These are phyloP conservation scores for Phataginus tricuspis DNA, from an alignment of 2,797 vertebrate species.

Conservation along the genomic window DNA sequence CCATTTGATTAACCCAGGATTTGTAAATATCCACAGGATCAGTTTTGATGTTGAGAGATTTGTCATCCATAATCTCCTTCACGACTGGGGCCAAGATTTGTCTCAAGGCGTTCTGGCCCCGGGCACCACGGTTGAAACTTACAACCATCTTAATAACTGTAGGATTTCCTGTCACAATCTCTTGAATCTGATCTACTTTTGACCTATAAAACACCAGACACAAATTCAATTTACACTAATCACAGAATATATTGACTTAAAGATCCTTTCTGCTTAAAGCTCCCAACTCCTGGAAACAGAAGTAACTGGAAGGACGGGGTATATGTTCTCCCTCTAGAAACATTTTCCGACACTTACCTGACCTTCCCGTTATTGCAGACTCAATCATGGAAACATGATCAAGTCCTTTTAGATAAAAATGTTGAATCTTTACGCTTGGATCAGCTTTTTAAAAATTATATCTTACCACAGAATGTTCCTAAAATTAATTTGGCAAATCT, in stretches of 20 bases:
- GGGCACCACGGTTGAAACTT: constrained; percentile 96
- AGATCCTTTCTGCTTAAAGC: background rate
- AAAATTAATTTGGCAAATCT: background rate
- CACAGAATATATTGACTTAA: background rate
- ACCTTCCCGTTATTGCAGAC: background rate
- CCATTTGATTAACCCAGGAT: constrained; percentile 99
- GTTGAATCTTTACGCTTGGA: background rate
- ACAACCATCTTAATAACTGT: constrained; percentile 99
- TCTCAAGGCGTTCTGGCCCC: constrained; percentile 96
- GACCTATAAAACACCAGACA: constrained; percentile 88
- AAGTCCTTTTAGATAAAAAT: background rate
- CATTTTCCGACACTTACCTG: background rate
- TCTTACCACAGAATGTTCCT: background rate
- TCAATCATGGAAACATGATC: rapidly evolving
- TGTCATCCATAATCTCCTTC: constrained; percentile 99
- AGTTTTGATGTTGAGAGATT: constrained; percentile 97
- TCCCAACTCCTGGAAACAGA: background rate
- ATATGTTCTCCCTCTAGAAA: background rate
- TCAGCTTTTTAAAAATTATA: background rate
- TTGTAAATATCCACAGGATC: constrained; percentile 99
- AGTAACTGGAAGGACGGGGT: background rate
- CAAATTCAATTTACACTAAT: background rate
- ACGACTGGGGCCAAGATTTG: constrained; percentile 97
- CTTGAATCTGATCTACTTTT: constrained; percentile 98
- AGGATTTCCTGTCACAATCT: constrained; percentile 98